phyloP scores from a whole-genome alignment of 2,113 vertebrate genomes.

The Ondatra zibethicus region DNA sequence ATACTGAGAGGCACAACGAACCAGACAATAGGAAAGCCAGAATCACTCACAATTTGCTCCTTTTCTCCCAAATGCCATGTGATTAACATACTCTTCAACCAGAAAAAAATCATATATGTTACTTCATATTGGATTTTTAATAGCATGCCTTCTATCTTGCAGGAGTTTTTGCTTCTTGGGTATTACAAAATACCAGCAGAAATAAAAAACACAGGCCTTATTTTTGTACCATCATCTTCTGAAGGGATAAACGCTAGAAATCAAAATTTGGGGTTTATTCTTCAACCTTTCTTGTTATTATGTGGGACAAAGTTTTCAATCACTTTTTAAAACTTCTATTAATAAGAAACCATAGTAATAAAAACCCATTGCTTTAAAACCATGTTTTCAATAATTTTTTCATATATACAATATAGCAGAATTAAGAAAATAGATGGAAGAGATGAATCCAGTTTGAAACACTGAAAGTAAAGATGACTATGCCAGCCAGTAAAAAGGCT shows the following conservation, averaged over 20 bases:
- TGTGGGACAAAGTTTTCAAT: slow-evolving; percentile 8
- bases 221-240: slow-evolving; percentile 38
- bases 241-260: slow-evolving; percentile 37
- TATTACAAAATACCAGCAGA: slow-evolving; percentile 20
- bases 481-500: neutral
- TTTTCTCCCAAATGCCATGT: slow-evolving; percentile 62
- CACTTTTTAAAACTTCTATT: slow-evolving; percentile 50
- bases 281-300: slow-evolving; percentile 43
- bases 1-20: slow-evolving; percentile 20
- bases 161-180: slow-evolving; percentile 41
- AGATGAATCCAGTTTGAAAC: slow-evolving; percentile 12
- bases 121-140: slow-evolving; percentile 45
- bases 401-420: neutral
- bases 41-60: slow-evolving; percentile 34
- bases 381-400: slow-evolving; percentile 57
- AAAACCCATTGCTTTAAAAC: slow-evolving; percentile 12
- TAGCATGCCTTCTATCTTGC: slow-evolving; percentile 40
- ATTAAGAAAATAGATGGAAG: neutral
- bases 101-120: slow-evolving; percentile 60
- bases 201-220: slow-evolving; percentile 48
- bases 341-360: slow-evolving; percentile 42
- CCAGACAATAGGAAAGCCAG: slow-evolving; percentile 11
- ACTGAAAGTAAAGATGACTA: neutral
- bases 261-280: slow-evolving; percentile 32
- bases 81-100: slow-evolving; percentile 40